Base-by-base conservation (phyloP, 2,888 invertebrate species). In the Orchestes rusci region DNA sequence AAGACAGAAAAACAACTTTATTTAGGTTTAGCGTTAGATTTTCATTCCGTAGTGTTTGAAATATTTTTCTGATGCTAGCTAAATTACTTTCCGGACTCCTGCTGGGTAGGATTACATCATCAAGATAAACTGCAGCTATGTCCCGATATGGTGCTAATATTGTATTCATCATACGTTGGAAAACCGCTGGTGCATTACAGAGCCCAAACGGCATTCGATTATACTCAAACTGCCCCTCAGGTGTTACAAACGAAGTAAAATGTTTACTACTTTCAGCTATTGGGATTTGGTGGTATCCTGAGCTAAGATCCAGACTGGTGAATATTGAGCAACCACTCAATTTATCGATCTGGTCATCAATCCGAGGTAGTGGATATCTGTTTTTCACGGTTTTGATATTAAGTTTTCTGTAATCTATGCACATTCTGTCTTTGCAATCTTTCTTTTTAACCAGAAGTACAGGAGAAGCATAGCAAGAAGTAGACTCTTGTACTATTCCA, bases 241-340 rank as follows among this genome's bases (percentile, higher is more conserved):
- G 43, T 2, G 46, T 51, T 5, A 51, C 39, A 43, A 51, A 51
- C 1, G 45, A 35, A 3, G 50, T 42, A 15, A 35, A 20, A n/a
- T 2, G 59, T 64, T 39, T 60, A 59, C 2, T 37, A 44, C 2
- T 56, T 53, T 23, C 56, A 56, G 1, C 53, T 50, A 65, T 53
- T 2, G 56, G 57, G 8, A 65, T 57, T 42, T 60, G 63, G 27
- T 55, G 50, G 51, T 54, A 55, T 1, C 60, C 63, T 0, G 45
- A 43, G 2, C 48, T 48, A 31, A 58, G 28, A 41, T 62, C 61
- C 3, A 62, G 41, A 4, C 40, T 43, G 1, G 56, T 55, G 30
- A 54, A 62, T 36, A 46, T 48, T 7, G 39, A 39, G 4, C 39
- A 38, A 4, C 52, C 50, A 4, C 47, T 34, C 8, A 60, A 32